Evolutionary conservation across 2,888 invertebrate species (phyloP).

Genomic region (Brassicogethes aeneus): DNA sequence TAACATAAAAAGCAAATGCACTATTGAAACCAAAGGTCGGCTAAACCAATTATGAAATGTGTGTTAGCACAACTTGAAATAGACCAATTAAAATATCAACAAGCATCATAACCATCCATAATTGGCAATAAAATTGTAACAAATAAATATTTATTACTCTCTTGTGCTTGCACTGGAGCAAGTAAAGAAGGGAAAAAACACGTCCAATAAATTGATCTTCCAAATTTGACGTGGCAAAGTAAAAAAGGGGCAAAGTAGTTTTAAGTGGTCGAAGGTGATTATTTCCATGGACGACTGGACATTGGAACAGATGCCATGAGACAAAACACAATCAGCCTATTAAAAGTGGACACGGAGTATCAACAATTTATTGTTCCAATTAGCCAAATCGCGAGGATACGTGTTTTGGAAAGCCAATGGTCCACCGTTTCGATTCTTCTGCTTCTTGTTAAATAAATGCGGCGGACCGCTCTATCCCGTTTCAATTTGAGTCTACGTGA

Average conservation of each 20-base stretch:
- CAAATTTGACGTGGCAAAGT: background rate
- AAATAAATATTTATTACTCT: background rate
- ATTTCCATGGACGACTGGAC: slow-evolving; percentile 31
- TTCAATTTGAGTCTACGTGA: background rate
- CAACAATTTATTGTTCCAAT: slow-evolving; percentile 49
- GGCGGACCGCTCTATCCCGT: slow-evolving; percentile 13
- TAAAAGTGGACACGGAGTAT: slow-evolving; percentile 42
- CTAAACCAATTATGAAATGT: too few relatives aligned
- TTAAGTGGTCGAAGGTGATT: slow-evolving; percentile 7
- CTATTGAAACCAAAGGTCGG: too few relatives aligned
- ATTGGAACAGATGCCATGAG: slow-evolving; percentile 39
- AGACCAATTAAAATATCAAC: background rate
- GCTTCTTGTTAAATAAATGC: slow-evolving; percentile 30
- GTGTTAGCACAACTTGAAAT: too few relatives aligned
- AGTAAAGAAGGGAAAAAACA: background rate
- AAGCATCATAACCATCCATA: background rate
- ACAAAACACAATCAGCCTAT: slow-evolving; percentile 45
- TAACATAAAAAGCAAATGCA: too few relatives aligned
- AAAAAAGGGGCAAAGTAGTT: background rate
- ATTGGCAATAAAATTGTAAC: background rate
- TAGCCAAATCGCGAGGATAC: slow-evolving; percentile 46
- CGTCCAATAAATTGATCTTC: background rate
- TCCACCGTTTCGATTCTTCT: slow-evolving; percentile 17
- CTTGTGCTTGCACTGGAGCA: too few relatives aligned
- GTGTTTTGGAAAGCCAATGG: slow-evolving; percentile 43